Evolutionary conservation across 2,888 invertebrate genomes (phyloP), one percentile per base, ranked within the genome.

Genomic region (Schizotus pectinicornis): DNA sequence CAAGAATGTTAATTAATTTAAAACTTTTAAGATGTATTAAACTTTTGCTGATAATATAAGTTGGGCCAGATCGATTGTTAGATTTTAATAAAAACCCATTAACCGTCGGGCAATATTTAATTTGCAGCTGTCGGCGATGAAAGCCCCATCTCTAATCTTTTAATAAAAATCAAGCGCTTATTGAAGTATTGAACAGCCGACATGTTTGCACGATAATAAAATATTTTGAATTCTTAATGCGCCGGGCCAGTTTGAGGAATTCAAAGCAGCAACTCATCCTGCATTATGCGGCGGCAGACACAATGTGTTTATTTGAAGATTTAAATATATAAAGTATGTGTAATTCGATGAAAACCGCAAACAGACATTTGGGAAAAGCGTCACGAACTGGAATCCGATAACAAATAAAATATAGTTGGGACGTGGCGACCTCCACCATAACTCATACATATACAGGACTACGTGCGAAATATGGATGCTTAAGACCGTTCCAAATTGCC

Each of bases 361-460:
- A 75, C 74, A 74, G 71, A 73, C 74, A 75, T 77, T 78, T 74
- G 75, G 77, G 74, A 79, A 77, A 77, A 77, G 67, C 75, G 73
- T 78, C 79, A 79, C 79, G 79, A 75, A 77, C 78, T 73, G 67
- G 70, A 75, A 75, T 76, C 77, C 77, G 79, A 79, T 79, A 79
- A 78, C 78, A 78, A 79, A 78, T 79, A 79, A 79, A 79, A 79
- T 78, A 79, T 79, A 73, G 79, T 74, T 70, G 67, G 76, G 63
- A 79, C 79, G 79, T 79, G 78, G 77, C 71, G 74, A 75, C 75
- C 76, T 69, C 70, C 67, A 66, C 73, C 75, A 78, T 79, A 78
- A 78, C 74, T 79, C 78, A 79, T 75, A 74, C 73, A 77, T 77
- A 74, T 74, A 75, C 75, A 76, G 73, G 74, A 67, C 71, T 78